phyloP scores from a whole-genome alignment of 2,888 invertebrate species.

The Leptogaster cylindrica region DNA sequence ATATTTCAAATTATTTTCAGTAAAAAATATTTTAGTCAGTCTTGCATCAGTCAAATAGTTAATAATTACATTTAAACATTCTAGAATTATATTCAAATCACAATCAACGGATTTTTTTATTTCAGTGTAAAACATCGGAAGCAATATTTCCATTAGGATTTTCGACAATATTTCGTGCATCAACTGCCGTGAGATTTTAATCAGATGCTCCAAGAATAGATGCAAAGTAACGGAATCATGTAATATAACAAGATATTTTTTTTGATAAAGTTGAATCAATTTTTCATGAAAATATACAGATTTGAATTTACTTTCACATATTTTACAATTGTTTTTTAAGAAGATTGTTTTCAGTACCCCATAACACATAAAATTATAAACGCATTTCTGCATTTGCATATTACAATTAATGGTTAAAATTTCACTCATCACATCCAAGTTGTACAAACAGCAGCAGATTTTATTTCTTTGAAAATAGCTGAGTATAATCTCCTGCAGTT shows the following conservation, averaged over 20 bases:
- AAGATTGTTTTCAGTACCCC: slow-evolving; percentile 56
- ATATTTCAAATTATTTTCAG: slow-evolving; percentile 57
- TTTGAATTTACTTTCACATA: slow-evolving; percentile 57
- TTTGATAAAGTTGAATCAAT: slow-evolving; percentile 53
- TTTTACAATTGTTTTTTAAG: slow-evolving; percentile 50
- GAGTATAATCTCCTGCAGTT: slow-evolving; percentile 54
- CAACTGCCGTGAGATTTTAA: slow-evolving; percentile 56
- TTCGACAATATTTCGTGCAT: slow-evolving; percentile 56
- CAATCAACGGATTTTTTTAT: slow-evolving; percentile 44
- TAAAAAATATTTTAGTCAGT: slow-evolving; percentile 58
- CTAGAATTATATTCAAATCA: slow-evolving; percentile 49
- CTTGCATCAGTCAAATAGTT: slow-evolving; percentile 59
- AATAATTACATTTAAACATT: slow-evolving; percentile 58
- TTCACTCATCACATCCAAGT: slow-evolving; percentile 51
- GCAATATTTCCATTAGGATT: slow-evolving; percentile 57
- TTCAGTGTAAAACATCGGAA: slow-evolving; percentile 57
- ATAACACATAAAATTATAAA: slow-evolving; percentile 56
- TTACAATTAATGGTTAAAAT: slow-evolving; percentile 52
- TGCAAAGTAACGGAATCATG: slow-evolving; percentile 46
- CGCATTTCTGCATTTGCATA: slow-evolving; percentile 53
- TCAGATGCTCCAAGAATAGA: slow-evolving; percentile 58
- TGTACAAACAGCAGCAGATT: slow-evolving; percentile 60
- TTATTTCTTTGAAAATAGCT: slow-evolving; percentile 55
- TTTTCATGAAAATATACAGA: slow-evolving; percentile 55
- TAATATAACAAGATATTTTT: slow-evolving; percentile 42